Evolutionary conservation across 2,113 vertebrate genomes (phyloP), one percentile per base, ranked within the genome.

Genomic region (Ia io): DNA sequence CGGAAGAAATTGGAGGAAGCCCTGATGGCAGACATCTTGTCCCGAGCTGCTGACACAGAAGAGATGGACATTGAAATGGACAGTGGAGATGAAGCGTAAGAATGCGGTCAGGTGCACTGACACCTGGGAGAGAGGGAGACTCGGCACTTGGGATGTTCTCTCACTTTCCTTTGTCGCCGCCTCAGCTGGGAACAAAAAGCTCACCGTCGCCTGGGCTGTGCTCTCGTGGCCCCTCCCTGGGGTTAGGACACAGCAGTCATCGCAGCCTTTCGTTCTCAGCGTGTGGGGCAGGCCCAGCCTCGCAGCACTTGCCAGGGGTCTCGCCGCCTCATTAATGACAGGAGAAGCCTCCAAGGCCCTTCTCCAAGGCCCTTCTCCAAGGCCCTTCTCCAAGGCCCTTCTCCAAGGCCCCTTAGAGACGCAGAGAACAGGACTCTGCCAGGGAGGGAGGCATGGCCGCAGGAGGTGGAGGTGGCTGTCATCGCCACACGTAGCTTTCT

Each of bases 1-100:
- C 98, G 99, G 13, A 98, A 98, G 95, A 99, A 99, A 84, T 97
- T 99, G 97, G 99, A 99, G 97, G 99, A 99, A 53, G 99, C 99
- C 0, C 98, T 99, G 79, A 99, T 98, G 98, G 99, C 99, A 0
- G 99, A 99, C 40, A 97, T 98, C 61, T 91, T 99, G 98, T 99
- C 99, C 1, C 98, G 99, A 83, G 98, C 98, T 12, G 98, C 98
- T 1, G 99, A 99, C 71, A 98, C 98, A 11, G 98, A 97, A 51
- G 98, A 97, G 93, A 77, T 97, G 69, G 97, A 98, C 4, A 94
- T 98, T 32, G 98, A 97, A 37, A 96, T 98, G 85, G 98, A 98
- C 95, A 98, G 98, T 47, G 98, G 98, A 97, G 98, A 98, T 40
- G 98, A 98, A 82, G 98, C 98, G 61, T 99, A 97, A 98, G 95